Percentiles rank a stretch among this genome's conserved stretches.
phyloP scores from a whole-genome alignment of 2,113 vertebrate species.

The Paracanthobrama guichenoti region DNA sequence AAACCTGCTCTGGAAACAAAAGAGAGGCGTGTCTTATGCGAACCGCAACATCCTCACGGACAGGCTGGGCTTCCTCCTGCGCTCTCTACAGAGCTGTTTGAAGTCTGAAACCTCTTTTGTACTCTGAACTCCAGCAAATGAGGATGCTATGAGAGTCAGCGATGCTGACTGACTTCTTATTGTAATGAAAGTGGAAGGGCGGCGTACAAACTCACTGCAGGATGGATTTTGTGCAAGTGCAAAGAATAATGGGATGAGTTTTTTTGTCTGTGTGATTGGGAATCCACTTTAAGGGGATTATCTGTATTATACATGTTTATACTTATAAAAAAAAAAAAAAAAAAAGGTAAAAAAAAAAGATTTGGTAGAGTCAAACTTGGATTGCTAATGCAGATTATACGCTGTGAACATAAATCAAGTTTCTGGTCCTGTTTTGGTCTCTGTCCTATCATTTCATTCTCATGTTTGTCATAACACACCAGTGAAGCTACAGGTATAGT shows the following conservation, averaged over 20 bases:
- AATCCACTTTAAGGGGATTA: neutral
- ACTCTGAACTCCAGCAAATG: conserved; percentile 5
- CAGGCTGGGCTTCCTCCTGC: neutral
- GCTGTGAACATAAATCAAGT: neutral
- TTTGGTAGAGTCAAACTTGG: neutral
- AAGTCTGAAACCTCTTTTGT: neutral
- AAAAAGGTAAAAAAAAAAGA: neutral
- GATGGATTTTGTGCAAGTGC: neutral
- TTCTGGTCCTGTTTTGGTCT: conserved; percentile 1
- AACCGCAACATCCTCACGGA: conserved; percentile 28
- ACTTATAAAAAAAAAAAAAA: neutral
- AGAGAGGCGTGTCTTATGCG: conserved; percentile 38
- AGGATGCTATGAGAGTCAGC: neutral
- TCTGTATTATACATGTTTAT: conserved; percentile 1
- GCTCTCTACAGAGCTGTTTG: neutral
- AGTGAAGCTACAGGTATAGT: neutral
- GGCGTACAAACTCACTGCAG: no score
- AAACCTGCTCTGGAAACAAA: conserved; percentile 14
- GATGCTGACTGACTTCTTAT: neutral
- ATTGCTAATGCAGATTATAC: neutral
- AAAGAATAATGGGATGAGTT: neutral
- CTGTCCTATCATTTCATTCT: neutral
- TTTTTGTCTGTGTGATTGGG: neutral
- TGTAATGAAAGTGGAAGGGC: neutral
- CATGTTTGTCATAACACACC: neutral